A percentile compares a stretch with the other conserved stretches of the same genome.
These are phyloP conservation scores for Pseudocheirus occidentalis DNA, from an alignment of 2,797 vertebrate genomes.

Conservation along the genomic window DNA sequence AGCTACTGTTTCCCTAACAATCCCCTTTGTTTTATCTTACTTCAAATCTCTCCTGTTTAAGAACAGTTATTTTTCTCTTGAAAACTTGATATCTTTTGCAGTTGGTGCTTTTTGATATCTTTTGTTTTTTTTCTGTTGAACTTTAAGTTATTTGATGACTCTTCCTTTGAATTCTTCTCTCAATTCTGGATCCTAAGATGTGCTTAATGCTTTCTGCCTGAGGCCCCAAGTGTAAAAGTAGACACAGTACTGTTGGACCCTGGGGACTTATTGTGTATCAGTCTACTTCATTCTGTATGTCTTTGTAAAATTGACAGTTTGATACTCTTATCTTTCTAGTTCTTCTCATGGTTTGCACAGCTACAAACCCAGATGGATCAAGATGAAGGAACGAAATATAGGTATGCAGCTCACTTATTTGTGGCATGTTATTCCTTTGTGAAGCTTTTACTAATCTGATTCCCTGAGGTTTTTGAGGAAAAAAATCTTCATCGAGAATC, in stretches of 20 bases:
- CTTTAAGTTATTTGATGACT: conserved; percentile 5
- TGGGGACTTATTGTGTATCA: conserved; percentile 24
- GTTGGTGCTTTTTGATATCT: conserved; percentile 35
- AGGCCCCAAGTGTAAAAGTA: background rate
- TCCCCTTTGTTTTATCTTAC: conserved; percentile 9
- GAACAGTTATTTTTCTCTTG: background rate
- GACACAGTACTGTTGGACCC: background rate
- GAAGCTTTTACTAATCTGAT: conserved; percentile 8
- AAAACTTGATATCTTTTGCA: background rate
- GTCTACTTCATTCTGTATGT: conserved; percentile 40
- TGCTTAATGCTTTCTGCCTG: conserved; percentile 29
- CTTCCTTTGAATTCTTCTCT: conserved; percentile 25
- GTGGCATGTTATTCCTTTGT: conserved; percentile 26
- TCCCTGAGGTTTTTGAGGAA: background rate
- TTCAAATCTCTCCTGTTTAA: background rate
- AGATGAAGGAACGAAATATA: conserved; percentile 94
- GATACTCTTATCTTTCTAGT: conserved; percentile 87
- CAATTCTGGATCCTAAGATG: background rate
- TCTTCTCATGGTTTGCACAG: conserved; percentile 97
- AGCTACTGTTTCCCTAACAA: background rate
- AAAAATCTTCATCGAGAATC: conserved; percentile 43
- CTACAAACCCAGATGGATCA: conserved; percentile 95
- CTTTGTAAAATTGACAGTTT: conserved; percentile 48
- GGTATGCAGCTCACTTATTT: conserved; percentile 83
- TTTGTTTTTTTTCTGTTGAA: conserved; percentile 47